Evolutionary conservation across 2,113 vertebrate species (phyloP).

Genomic region (Pomatorhinus ruficollis): DNA sequence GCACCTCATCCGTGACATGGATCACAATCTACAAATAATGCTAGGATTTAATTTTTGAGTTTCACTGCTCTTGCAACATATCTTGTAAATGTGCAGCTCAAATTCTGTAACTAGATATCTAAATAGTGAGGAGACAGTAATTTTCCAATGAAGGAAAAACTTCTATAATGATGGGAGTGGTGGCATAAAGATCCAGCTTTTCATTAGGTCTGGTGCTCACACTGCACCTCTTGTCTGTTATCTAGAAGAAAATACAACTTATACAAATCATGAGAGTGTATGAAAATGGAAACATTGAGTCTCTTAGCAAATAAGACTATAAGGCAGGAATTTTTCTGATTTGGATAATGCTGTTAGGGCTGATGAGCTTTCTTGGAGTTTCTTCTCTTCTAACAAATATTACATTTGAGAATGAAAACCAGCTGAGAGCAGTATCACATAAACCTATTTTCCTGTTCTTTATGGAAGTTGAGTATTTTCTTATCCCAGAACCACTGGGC

Average conservation of each 20-base stretch:
- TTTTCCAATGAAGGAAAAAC: neutral
- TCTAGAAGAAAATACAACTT: neutral
- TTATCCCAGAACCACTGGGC: neutral
- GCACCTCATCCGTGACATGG: neutral
- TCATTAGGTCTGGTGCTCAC: neutral
- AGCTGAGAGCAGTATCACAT: neutral
- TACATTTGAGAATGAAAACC: neutral
- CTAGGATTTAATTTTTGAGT: neutral
- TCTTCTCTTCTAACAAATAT: neutral
- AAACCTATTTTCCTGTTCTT: neutral
- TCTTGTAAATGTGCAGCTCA: neutral
- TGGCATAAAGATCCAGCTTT: neutral
- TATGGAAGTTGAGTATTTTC: neutral
- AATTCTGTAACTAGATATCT: accelerated
- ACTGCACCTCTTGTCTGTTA: neutral
- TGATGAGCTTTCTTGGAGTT: neutral
- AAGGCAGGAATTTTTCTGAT: neutral
- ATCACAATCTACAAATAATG: neutral
- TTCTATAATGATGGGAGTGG: neutral
- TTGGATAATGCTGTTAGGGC: neutral
- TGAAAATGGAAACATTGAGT: neutral
- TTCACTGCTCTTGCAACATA: neutral
- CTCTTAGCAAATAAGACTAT: neutral
- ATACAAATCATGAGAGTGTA: neutral
- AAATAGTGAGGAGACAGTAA: neutral